Evolutionary conservation across 2,888 invertebrate genomes (phyloP), one percentile per base, ranked within the genome.

Genomic region (Cotesia congregata): DNA sequence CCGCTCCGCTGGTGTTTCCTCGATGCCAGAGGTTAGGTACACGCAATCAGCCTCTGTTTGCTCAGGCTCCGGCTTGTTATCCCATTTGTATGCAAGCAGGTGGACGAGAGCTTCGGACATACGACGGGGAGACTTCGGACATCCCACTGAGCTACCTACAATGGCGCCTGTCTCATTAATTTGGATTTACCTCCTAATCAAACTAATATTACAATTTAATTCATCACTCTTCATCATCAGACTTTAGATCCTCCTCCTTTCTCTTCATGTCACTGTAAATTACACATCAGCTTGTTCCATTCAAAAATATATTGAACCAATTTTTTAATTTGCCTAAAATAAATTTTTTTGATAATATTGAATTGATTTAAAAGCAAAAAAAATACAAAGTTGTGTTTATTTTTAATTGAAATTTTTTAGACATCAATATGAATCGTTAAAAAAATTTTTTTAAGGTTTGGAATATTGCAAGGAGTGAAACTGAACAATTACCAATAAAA

Each of bases 31-130:
- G 82, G 82, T 83, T 82, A 81, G 81, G 83, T 82, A 83, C 82
- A 84, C 82, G 82, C 84, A 85, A 84, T 84, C 84, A 84, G 81
- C 81, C 76, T 85, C 77, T 85, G 84, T 85, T 84, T 84, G 83
- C 82, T 80, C 78, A 80, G 79, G 81, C 83, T 82, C 80, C 80
- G 80, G 83, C 84, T 85, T 83, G 85, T 84, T 84, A 84, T 83
- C 82, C 83, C 78, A 83, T 83, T 83, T 81, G 83, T 82, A 80
- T 80, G 80, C 76, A 77, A 64, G 69, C 70, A 73, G 65, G 69
- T 74, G 77, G 61, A 70, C 20, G 67, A 64, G 73, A 74, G 72
- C 50, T 50, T 50, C 12, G 50, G 67, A 41, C 40, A 40, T 72
- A 77, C 67, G 68, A 67, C 72, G 50, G 41, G 62, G 50, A n/a